These are phyloP conservation scores for Callocephalon fimbriatum DNA, from an alignment of 2,113 vertebrate species.

Conservation along the genomic window DNA sequence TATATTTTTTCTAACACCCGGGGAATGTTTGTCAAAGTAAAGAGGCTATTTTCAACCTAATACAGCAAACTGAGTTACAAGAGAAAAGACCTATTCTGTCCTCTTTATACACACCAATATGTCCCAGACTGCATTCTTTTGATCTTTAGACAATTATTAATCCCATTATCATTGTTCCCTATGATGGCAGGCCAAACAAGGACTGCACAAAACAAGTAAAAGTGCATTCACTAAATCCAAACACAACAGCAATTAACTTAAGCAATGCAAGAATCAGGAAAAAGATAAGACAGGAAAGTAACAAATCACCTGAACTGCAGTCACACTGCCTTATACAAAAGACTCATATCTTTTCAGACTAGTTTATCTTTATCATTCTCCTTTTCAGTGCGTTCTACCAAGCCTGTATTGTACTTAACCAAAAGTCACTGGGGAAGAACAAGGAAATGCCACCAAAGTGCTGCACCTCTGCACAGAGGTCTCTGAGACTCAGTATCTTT, in stretches of 20 bases:
- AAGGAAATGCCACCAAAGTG: background rate
- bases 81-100: background rate
- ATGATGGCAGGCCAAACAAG: background rate
- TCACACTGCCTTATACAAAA: background rate
- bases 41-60: constrained; percentile 16
- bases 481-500: fast-evolving
- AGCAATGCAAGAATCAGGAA: background rate
- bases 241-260: background rate
- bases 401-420: fast-evolving
- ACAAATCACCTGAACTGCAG: background rate
- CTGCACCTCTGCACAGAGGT: background rate
- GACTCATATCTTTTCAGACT: background rate
- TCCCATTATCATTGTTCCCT: background rate
- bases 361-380: background rate
- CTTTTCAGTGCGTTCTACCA: background rate
- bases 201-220: background rate
- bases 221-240: constrained; percentile 4
- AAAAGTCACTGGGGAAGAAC: background rate
- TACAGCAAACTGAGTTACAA: background rate
- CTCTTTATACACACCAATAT: background rate
- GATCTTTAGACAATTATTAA: background rate
- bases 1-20: constrained; percentile 14
- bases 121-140: background rate
- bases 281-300: background rate
- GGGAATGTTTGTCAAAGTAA: background rate